Base-by-base conservation (phyloP, 2,113 vertebrate genomes). In the Hemibagrus wyckioides region DNA sequence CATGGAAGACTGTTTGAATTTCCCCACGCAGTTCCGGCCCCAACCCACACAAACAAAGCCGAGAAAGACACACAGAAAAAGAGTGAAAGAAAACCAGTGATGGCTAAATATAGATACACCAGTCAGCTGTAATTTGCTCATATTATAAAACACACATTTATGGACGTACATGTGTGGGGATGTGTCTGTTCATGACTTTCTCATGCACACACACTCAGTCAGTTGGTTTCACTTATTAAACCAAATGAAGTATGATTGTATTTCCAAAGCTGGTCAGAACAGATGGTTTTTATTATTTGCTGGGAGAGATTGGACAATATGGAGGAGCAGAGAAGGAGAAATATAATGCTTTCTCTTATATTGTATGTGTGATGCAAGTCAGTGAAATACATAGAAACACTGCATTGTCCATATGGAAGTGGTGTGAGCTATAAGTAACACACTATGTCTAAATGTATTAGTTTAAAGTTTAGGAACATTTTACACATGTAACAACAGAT, bases 221-320 rank as follows among this genome's bases (percentile, higher is more conserved):
- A 92, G 91, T 93, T 93, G 93, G 89, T 93, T 92, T 92, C 88
- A 90, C 87, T 93, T 94, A 93, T 94, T 93, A 93, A 93, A 90
- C 86, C 81, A 91, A 92, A 93, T 89, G 87, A 92, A 92, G 88
- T 92, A 91, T 86, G 91, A 92, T 92, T 91, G 85, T 92, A 90
- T 94, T 93, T 93, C 91, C 92, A 92, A 92, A 91, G 91, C 91
- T 91, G 87, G 92, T 89, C 86, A 89, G 88, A 94, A 92, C 93
- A 93, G 88, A 90, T 91, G 91, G 89, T 90, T 93, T 91, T 91
- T 91, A 91, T 94, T 92, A 94, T 87, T 82, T 86, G 73, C 69
- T 92, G 91, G 90, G 92, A 89, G 88, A 90, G 77, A 73, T 57
- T 89, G 82, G 87, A 88, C 86, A 86, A 92, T 85, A 39, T 82